Evolutionary conservation across 1,140 invertebrate genomes (phyloP), one percentile per base, ranked within the genome.

Genomic region (Drosophila ficusphila): DNA sequence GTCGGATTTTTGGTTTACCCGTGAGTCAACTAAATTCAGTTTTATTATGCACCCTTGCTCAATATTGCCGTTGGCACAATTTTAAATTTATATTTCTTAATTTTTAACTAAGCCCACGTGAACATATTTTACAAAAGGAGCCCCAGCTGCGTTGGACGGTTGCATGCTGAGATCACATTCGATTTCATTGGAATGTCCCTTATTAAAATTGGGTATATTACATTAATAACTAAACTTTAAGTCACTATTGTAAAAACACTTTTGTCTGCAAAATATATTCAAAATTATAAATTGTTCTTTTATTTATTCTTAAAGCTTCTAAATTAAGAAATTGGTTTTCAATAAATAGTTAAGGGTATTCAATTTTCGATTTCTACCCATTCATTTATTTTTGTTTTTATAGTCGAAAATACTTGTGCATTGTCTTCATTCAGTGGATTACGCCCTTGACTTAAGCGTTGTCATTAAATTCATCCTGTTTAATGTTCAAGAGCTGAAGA

Each of bases 381-480:
- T 7, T 12, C 31, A 31, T n/a, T 49, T 49, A 19, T 46, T 44
- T 52, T 25, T 4, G 16, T 39, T 69, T 56, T 57, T 57, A 69
- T 71, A 23, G 36, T 34, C 36, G 47, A 67, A 49, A 42, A 52
- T 67, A 67, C 61, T 25, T 51, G 31, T 42, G 23, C 27, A 52
- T 51, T 72, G 56, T 52, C 47, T 72, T 61, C 11, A 36, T 44
- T 48, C 41, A 16, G 56, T 52, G 31, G 56, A 29, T 11, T 61
- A 27, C 25, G 14, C 31, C 69, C 69, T 73, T 73, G 69, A 73
- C 69, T 73, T 73, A 52, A 72, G 54, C 69, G 62, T 52, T 72
- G 70, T 21, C 69, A 54, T 73, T 73, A 74, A 74, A 56, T 61
- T 73, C 69, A 73, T 73, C 69, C 69, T 73, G 47, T 73, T 73